Conservation (phyloP, 2,797 vertebrate genomes). For the Aulostomus chinensis region DNA sequence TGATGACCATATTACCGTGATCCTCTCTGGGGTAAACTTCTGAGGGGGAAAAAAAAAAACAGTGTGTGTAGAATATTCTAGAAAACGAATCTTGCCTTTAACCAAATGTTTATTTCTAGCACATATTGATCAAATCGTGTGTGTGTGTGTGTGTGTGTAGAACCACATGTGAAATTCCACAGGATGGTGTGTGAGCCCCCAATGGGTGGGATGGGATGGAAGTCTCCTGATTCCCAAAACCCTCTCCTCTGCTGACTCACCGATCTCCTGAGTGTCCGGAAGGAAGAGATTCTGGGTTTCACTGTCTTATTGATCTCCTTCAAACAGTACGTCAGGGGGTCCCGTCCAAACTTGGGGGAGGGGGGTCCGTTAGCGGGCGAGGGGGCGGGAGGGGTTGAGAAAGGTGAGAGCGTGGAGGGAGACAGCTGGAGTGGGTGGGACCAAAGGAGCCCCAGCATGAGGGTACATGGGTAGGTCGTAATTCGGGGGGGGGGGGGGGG, state of each 20-base stretch:
- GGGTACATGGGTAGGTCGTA: slow-evolving; percentile 50
- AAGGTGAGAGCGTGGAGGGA: slow-evolving; percentile 79
- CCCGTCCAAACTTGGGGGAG: slow-evolving; percentile 92
- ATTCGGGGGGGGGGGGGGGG: slow-evolving; percentile 31
- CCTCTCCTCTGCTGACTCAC: slow-evolving; percentile 81
- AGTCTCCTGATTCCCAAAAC: slow-evolving; percentile 29
- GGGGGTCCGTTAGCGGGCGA: slow-evolving; percentile 89
- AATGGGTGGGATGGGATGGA: slow-evolving; percentile 22
- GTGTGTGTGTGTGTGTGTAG: background rate
- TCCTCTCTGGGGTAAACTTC: slow-evolving; percentile 77
- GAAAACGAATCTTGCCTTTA: slow-evolving; percentile 6
- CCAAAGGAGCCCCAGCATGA: slow-evolving; percentile 64
- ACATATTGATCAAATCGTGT: too few relatives aligned
- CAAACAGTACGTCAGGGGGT: slow-evolving; percentile 93
- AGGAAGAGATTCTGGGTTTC: slow-evolving; percentile 94
- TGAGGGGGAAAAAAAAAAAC: slow-evolving; percentile 58
- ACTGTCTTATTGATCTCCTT: slow-evolving; percentile 97
- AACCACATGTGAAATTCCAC: too few relatives aligned
- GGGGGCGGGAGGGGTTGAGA: slow-evolving; percentile 78
- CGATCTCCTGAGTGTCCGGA: slow-evolving; percentile 90
- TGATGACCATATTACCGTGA: slow-evolving; percentile 64
- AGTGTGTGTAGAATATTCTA: slow-evolving; percentile 8
- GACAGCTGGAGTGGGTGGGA: slow-evolving; percentile 74
- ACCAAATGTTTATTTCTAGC: too few relatives aligned
- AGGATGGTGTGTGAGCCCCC: too few relatives aligned